phyloP scores from a whole-genome alignment of 2,113 vertebrate genomes.

The Leptosomus discolor region DNA sequence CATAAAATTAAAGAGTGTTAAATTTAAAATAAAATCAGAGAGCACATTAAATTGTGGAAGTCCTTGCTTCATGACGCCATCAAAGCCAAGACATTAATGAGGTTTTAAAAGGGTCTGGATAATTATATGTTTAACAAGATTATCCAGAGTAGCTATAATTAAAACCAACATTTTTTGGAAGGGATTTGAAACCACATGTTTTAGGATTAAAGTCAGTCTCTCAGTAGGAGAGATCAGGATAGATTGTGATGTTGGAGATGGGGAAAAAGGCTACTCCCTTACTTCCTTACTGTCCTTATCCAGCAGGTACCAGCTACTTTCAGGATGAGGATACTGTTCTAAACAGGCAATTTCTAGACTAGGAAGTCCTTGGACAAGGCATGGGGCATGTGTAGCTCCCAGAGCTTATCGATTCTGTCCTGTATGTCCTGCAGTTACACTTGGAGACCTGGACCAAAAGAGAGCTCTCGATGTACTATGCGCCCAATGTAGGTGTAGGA shows the following conservation, averaged over 20 bases:
- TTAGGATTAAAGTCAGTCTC: conserved; percentile 6
- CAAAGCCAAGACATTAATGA: conserved; percentile 36
- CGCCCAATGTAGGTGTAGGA: accelerated
- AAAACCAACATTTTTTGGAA: conserved; percentile 34
- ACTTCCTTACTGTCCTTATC: background rate
- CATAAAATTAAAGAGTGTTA: conserved; percentile 42
- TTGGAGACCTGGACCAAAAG: background rate
- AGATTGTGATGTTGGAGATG: background rate
- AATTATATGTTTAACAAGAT: conserved; percentile 56
- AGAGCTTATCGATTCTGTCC: background rate
- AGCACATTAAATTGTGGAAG: conserved; percentile 16
- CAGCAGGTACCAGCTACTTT: background rate
- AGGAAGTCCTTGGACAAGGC: background rate
- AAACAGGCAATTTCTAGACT: background rate
- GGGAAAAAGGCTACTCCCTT: background rate
- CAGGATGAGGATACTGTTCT: background rate
- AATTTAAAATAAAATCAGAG: conserved; percentile 40
- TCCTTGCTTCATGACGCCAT: background rate
- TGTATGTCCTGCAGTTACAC: background rate
- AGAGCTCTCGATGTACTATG: accelerated
- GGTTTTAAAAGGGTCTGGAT: conserved; percentile 26
- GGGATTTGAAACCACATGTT: conserved; percentile 26
- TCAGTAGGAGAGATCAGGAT: background rate
- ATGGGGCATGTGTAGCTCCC: background rate
- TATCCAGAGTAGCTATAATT: conserved; percentile 29